Evolutionary conservation across 2,888 invertebrate species (phyloP), one percentile per base, ranked within the genome.

Genomic region (Pimpla rufipes): DNA sequence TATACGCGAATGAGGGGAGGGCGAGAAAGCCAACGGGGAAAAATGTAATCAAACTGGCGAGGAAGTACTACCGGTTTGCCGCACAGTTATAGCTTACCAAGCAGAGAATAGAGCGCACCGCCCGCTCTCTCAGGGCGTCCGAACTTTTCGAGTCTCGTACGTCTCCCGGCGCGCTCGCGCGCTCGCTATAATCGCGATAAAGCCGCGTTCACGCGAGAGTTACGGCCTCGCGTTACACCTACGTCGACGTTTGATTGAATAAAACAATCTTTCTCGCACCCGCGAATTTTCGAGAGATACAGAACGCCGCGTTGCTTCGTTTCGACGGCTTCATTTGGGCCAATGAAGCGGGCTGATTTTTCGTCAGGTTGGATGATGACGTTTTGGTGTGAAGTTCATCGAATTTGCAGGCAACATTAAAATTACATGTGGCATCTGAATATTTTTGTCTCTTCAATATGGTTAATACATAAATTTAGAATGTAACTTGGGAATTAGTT

Each of bases 41-140:
- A 88, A 88, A 88, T 87, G 88, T 88, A 90, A 90, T 90, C 89
- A 89, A 89, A 88, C 87, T 84, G 80, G 79, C 62, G 79, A 77
- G 83, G 42, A 83, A 83, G 83, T 77, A 73, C 80, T 50, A 67
- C 59, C 21, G 66, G 52, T 55, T 79, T 74, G 76, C 79, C 68
- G 71, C 73, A 73, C 83, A 77, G 80, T 80, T 83, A 79, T 70
- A 85, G 81, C 70, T 82, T 71, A 79, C 74, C 59, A 73, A 71
- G 76, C 57, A 21, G 71, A 62, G 68, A 57, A 79, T 59, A 84
- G 82, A 50, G 68, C 52, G 37, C 10, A 18, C 23, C 11, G 21
- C 59, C 29, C n/a, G 6, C 42, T 42, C 42, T 8, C 47, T 47
- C 47, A 5, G 62, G 68, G 73, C 52, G 71, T 73, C 67, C 70